phyloP scores from a whole-genome alignment of 2,797 vertebrate species.

The Oreochromis mossambicus region DNA sequence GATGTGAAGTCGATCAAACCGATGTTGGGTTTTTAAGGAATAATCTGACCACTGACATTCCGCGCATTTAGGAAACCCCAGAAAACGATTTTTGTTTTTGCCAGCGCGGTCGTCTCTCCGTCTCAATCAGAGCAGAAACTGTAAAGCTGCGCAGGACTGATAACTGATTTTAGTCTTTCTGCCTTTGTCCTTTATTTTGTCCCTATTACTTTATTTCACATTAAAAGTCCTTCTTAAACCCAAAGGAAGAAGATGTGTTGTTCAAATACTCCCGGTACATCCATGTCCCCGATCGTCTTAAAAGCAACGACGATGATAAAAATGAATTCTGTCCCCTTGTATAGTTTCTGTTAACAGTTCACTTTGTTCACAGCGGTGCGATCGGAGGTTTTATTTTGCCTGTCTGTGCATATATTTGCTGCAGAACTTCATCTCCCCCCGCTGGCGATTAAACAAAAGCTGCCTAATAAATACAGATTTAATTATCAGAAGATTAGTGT shows the following conservation, averaged over 20 bases:
- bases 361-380: neutral
- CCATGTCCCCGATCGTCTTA: neutral
- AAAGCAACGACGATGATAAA: neutral
- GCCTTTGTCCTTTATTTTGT: neutral
- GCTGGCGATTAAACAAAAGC: conserved; percentile 15
- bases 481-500: conserved; percentile 60
- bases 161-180: fast-evolving
- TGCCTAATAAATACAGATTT: conserved; percentile 49
- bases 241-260: neutral
- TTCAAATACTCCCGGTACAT: neutral
- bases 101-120: neutral
- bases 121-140: neutral
- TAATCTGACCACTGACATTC: neutral
- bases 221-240: neutral
- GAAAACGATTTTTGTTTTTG: neutral
- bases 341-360: neutral
- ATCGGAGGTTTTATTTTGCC: neutral
- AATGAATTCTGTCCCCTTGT: neutral
- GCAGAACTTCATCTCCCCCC: conserved; percentile 17
- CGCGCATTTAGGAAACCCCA: fast-evolving
- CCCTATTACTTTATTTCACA: neutral
- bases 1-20: neutral
- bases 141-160: neutral
- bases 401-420: conserved; percentile 35
- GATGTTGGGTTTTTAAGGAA: fast-evolving